Base-by-base conservation (phyloP, 1,140 invertebrate genomes). In the Spodoptera litura region DNA sequence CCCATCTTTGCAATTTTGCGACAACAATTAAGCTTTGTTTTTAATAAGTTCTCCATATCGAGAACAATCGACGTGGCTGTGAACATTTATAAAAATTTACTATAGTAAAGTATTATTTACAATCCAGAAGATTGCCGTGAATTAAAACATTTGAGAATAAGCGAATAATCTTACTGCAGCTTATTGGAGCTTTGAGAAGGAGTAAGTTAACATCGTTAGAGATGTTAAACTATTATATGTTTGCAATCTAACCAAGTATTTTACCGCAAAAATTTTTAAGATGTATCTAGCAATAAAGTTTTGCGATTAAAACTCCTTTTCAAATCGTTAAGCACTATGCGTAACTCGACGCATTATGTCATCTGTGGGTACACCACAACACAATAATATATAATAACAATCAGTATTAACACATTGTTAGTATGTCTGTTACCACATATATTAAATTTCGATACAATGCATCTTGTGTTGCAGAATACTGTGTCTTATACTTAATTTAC, bases 21-120 rank as follows among this genome's bases (percentile, higher is more conserved):
- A 95, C 94, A 95, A 95, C 95, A 95, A 95, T 92, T 95, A 95
- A 95, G 95, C 93, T 94, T 93, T 93, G 93, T 94, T 92, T 90
- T 89, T 44, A 85, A 83, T 85, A 86, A 78, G 80, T 84, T 85
- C 85, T 85, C 86, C 87, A 83, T 82, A 88, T 81, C 66, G 88
- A 91, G 89, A 90, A 90, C 86, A 82, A 86, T 89, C 91, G 91
- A 89, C 90, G 91, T 88, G 85, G 91, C 93, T 94, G 93, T 94
- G 92, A 94, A 94, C 93, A 94, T 93, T 85, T 83, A 80, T 88
- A 90, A 94, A 92, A 88, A 86, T 91, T 89, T 89, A 82, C 52
- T 78, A 71, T 78, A 83, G 62, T 20, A 44, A 58, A 61, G 27
- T 64, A 62, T 62, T 81, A 81, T 79, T 77, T 85, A 84, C 74